Evolutionary conservation across 2,113 vertebrate species (phyloP).

Genomic region (Brienomyrus brachyistius): DNA sequence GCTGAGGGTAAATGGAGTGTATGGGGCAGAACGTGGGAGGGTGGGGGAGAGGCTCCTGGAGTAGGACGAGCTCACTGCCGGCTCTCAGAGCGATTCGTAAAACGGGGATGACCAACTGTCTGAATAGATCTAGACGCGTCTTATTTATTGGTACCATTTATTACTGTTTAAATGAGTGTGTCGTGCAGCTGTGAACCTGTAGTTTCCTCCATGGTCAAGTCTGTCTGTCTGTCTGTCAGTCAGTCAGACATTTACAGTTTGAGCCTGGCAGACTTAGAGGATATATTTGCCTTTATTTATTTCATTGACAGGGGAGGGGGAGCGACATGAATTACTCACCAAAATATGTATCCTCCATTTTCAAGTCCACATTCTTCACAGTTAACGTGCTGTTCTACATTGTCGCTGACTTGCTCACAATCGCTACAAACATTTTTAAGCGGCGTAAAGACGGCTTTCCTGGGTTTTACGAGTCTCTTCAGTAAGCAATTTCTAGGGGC

Average conservation of each 20-base stretch:
- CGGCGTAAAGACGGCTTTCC: conserved; percentile 30
- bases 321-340: neutral
- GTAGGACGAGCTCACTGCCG: neutral
- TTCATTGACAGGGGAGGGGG: neutral
- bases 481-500: neutral
- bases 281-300: neutral
- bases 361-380: neutral
- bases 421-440: neutral
- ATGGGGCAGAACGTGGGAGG: neutral
- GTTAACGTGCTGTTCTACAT: neutral
- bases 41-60: neutral
- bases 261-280: neutral
- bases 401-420: neutral
- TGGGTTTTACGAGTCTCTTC: conserved; percentile 35
- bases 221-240: neutral
- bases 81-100: neutral
- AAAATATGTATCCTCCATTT: neutral
- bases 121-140: neutral
- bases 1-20: neutral
- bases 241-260: neutral
- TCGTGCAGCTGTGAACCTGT: neutral
- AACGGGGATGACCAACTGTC: neutral
- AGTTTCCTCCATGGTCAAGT: neutral
- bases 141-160: neutral
- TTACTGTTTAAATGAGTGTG: neutral